Percentiles rank a stretch among this genome's conserved stretches.
phyloP scores from a whole-genome alignment of 37 sponge, comb jelly and placozoan species.

The Spongia lamella region DNA sequence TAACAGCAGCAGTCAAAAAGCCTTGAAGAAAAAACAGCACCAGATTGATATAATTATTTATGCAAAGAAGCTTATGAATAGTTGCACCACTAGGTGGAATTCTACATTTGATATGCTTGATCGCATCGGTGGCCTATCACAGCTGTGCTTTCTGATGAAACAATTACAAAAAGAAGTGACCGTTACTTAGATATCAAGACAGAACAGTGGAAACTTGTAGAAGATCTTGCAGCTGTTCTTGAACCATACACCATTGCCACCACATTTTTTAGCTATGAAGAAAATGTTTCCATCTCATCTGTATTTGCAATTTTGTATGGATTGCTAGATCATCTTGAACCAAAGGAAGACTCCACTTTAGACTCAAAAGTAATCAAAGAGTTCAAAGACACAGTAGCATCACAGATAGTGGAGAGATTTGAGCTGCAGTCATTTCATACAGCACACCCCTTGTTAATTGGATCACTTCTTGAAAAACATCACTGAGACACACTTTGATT shows the following conservation, averaged over 20 bases:
- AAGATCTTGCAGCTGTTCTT: not conserved
- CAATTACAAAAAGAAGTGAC: slow-evolving; percentile 15
- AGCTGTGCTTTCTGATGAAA: slow-evolving; percentile 18
- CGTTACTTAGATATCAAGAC: slow-evolving; percentile 14
- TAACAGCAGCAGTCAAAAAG: slow-evolving; percentile 5
- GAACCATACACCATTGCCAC: slow-evolving; percentile 20
- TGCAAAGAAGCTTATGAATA: slow-evolving; percentile 2
- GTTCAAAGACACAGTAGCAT: too few species aligned
- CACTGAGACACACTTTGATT: too few species aligned
- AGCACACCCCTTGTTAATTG: too few species aligned
- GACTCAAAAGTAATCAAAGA: too few species aligned
- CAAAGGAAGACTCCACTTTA: too few species aligned
- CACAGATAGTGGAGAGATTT: too few species aligned
- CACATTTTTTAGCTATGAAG: slow-evolving; percentile 33
- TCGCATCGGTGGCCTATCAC: not conserved
- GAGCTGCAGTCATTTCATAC: too few species aligned
- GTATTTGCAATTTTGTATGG: slow-evolving; percentile 14
- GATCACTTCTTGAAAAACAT: too few species aligned
- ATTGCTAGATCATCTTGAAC: too few species aligned
- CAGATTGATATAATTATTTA: too few species aligned
- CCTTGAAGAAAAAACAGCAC: too few species aligned
- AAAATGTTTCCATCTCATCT: slow-evolving; percentile 18
- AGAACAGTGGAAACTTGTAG: slow-evolving; percentile 14
- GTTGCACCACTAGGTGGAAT: not conserved
- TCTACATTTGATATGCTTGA: slow-evolving; percentile 1